These are phyloP conservation scores for Drosophila burlai DNA, from an alignment of 1,140 invertebrate genomes.

Conservation along the genomic window DNA sequence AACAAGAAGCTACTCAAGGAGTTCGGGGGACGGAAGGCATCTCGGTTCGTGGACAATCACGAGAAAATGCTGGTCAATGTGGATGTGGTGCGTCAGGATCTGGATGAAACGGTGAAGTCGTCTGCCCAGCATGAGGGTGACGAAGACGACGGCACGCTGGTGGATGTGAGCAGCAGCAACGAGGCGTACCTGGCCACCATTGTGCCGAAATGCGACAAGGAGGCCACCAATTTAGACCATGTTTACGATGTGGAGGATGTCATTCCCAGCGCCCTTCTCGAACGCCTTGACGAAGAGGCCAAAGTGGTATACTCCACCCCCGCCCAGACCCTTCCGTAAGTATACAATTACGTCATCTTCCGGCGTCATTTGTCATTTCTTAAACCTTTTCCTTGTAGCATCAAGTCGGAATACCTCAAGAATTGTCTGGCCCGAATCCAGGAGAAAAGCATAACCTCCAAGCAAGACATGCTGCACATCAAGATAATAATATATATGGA, in stretches of 20 bases:
- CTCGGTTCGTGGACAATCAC: conserved; percentile 58
- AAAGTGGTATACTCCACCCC: conserved; percentile 60
- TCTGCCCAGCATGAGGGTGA: conserved; percentile 17
- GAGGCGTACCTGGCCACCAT: conserved; percentile 64
- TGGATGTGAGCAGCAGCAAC: conserved; percentile 56
- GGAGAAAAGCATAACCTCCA: conserved; percentile 35
- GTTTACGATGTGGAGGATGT: conserved; percentile 70
- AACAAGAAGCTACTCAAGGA: conserved; percentile 70
- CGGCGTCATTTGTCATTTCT: neutral
- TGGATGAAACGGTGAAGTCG: conserved; percentile 70
- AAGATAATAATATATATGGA: conserved; percentile 83
- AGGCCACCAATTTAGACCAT: conserved; percentile 58
- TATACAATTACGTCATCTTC: neutral
- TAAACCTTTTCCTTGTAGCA: conserved; percentile 28
- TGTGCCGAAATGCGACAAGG: conserved; percentile 68
- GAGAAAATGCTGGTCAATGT: conserved; percentile 79
- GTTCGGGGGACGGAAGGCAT: conserved; percentile 77
- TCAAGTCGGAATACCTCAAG: conserved; percentile 70
- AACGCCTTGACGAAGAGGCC: conserved; percentile 78
- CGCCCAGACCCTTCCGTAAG: conserved; percentile 67
- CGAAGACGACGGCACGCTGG: conserved; percentile 40
- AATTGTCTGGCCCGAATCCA: conserved; percentile 57
- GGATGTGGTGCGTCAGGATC: conserved; percentile 68
- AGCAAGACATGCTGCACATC: conserved; percentile 59
- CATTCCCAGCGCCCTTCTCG: conserved; percentile 56